Evolutionary conservation across 2,113 vertebrate species (phyloP).

Genomic region (Collichthys lucidus): DNA sequence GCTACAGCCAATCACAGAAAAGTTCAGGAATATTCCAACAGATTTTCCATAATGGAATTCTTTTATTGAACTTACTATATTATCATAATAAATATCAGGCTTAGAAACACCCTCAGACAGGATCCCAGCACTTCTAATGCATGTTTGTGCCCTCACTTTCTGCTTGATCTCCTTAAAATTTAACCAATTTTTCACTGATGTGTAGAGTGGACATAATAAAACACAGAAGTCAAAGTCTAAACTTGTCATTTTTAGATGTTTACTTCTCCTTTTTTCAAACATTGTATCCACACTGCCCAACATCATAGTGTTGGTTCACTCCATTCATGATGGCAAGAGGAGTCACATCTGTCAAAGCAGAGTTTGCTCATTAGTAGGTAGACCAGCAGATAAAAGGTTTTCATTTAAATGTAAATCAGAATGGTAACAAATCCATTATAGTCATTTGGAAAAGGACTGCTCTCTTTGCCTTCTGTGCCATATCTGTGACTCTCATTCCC

Average conservation of each 20-base stretch:
- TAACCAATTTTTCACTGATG: not conserved
- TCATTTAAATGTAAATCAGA: constrained; percentile 85
- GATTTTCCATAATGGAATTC: not conserved
- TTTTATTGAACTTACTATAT: not conserved
- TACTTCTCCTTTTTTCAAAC: not conserved
- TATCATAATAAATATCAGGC: not conserved
- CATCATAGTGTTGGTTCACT: constrained; percentile 11
- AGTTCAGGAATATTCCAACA: not conserved
- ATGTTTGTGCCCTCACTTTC: no score
- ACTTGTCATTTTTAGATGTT: not conserved
- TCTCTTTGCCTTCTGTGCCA: constrained; percentile 55
- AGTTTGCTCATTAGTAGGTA: constrained; percentile 70
- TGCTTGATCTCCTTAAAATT: no score
- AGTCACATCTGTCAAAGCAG: constrained; percentile 66
- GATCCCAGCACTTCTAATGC: no score
- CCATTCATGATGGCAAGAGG: constrained; percentile 38
- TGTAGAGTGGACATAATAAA: not conserved
- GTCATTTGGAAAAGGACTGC: constrained; percentile 67
- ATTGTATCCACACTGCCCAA: constrained; percentile 3
- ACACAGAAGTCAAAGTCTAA: not conserved
- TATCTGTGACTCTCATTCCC: constrained; percentile 67
- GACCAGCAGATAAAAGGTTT: constrained; percentile 80
- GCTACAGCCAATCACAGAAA: not conserved
- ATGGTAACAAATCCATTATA: constrained; percentile 81
- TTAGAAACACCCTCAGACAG: no score